Evolutionary conservation across 2,113 vertebrate genomes (phyloP), one percentile per base, ranked within the genome.

Genomic region (Steatornis caripensis): DNA sequence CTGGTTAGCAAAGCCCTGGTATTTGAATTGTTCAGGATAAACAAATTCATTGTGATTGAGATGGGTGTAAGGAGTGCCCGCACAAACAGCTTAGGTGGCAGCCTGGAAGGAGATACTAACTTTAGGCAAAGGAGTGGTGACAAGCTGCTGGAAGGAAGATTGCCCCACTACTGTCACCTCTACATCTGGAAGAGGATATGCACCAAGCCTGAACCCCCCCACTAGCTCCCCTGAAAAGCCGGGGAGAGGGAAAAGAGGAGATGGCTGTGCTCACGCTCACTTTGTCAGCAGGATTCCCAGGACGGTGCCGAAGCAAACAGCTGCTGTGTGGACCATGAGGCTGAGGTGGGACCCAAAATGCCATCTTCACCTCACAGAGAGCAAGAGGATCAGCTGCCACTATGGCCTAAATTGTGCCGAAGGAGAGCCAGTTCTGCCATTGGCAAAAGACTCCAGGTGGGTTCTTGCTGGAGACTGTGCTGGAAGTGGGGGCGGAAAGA

Each of bases 391-490:
- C 95, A 22, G 97, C 70, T 72, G 82, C 82, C 88, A 97, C 91
- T 43, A 77, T 5, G 6, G 65, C 55, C 8, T 87, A 20, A 12
- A 43, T 41, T 1, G 32, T 14, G 37, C 82, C 6, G 34, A 96
- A 76, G 49, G 94, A 60, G 0, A 97, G 20, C 91, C 97, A 95
- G 16, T 95, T 97, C 94, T 94, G 96, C 97, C 97, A 97, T 34
- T 75, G 96, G 89, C 89, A 87, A 69, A 82, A n/a, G 23, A 79
- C 60, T 80, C 96, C 97, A 98, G 4, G 94, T 15, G 21, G 91
- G 90, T 39, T 87, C 82, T 90, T 97, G 97, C 92, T 98, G 95
- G 64, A 98, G 92, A 78, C 96, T 91, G 80, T 97, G 98, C 97
- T 98, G 95, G 66, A 94, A 86, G 45, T 48, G 60, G 30, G 37